These are phyloP conservation scores for Brachymystax lenok DNA, from an alignment of 2,797 vertebrate species.

Conservation along the genomic window DNA sequence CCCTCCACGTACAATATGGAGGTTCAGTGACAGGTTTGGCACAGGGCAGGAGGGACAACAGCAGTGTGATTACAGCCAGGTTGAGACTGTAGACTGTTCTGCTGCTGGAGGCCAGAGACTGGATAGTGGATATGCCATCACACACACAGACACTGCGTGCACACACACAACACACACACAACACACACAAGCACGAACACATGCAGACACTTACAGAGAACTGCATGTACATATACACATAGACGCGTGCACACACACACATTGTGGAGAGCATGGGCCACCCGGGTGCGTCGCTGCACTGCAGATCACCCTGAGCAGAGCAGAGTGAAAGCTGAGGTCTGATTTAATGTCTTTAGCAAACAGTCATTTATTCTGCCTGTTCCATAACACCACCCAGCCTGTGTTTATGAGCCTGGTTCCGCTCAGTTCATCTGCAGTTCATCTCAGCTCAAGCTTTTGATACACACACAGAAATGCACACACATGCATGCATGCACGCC, in stretches of 20 bases:
- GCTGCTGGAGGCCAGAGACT: constrained; percentile 24
- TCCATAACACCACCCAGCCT: constrained; percentile 71
- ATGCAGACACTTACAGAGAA: constrained; percentile 18
- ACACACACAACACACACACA: constrained; percentile 12
- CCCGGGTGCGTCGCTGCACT: constrained; percentile 51
- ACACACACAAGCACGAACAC: constrained; percentile 26
- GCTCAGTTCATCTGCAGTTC: constrained; percentile 75
- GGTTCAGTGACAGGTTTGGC: constrained; percentile 59
- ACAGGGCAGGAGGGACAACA: constrained; percentile 49
- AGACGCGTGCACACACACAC: constrained; percentile 12
- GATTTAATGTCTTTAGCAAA: constrained; percentile 79
- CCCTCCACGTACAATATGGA: constrained; percentile 71
- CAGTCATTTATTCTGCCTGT: constrained; percentile 71
- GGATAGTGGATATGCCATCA: constrained; percentile 34
- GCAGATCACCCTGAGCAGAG: constrained; percentile 63
- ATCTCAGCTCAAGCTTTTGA: constrained; percentile 45
- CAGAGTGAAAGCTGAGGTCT: constrained; percentile 51
- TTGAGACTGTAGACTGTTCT: constrained; percentile 21
- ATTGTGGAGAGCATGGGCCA: constrained; percentile 50
- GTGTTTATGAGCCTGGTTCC: constrained; percentile 71
- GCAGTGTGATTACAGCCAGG: constrained; percentile 45
- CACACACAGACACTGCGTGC: not conserved
- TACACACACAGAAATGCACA: constrained; percentile 14
- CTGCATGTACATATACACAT: not conserved
- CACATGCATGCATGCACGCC: constrained; percentile 14